Evolutionary conservation across 1,140 invertebrate species (phyloP).

Genomic region (Himalopsyche phryganea): DNA sequence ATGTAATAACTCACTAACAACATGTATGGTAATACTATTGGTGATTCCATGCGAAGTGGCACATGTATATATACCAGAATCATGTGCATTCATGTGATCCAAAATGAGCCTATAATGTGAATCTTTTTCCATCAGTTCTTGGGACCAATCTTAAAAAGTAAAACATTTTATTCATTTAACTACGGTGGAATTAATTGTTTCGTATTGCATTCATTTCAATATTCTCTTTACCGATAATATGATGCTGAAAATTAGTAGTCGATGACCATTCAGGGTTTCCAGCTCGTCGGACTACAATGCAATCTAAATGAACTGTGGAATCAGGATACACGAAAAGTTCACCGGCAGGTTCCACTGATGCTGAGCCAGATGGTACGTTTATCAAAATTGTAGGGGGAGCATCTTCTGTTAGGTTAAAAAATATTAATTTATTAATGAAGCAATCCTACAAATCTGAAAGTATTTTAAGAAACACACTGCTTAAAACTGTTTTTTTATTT

Average conservation of each 20-base stretch:
- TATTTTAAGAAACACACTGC: too few species aligned
- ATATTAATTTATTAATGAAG: too few species aligned
- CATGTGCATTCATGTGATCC: constrained; percentile 73
- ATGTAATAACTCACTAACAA: constrained; percentile 58
- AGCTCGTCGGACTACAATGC: constrained; percentile 68
- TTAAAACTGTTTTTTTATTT: too few species aligned
- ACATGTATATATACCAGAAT: constrained; percentile 77
- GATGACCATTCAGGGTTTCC: constrained; percentile 87
- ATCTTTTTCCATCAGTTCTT: constrained; percentile 66
- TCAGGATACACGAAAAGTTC: constrained; percentile 77
- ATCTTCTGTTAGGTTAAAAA: constrained; percentile 59
- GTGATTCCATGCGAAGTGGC: constrained; percentile 70
- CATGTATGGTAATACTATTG: constrained; percentile 69
- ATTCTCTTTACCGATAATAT: constrained; percentile 64
- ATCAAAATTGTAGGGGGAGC: constrained; percentile 81
- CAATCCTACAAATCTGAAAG: too few species aligned
- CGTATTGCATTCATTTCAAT: too few species aligned
- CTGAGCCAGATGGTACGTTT: constrained; percentile 73
- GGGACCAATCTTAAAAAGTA: constrained; percentile 66
- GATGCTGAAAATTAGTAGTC: constrained; percentile 73
- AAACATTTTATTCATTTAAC: too few species aligned
- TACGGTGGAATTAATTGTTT: too few species aligned
- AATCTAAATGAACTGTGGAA: constrained; percentile 79
- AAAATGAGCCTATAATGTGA: constrained; percentile 78
- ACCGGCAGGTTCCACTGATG: constrained; percentile 73